These are phyloP conservation scores for Carassius carassius DNA, from an alignment of 2,113 vertebrate genomes.

Conservation along the genomic window DNA sequence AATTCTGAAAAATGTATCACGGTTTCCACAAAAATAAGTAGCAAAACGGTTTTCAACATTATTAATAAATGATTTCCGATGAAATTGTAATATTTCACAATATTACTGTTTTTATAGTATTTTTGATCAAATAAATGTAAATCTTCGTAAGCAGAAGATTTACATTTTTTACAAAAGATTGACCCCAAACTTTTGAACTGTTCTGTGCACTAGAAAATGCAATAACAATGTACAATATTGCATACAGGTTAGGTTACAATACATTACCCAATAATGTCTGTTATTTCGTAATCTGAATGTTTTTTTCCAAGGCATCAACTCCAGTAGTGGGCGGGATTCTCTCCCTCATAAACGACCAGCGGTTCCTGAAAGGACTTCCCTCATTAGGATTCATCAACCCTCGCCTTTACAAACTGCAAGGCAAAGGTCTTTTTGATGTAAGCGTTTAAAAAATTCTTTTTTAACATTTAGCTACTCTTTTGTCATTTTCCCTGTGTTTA, in stretches of 20 bases:
- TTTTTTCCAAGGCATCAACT: constrained; percentile 85
- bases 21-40: neutral
- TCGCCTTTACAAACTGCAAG: constrained; percentile 82
- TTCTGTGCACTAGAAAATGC: neutral
- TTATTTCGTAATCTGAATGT: neutral
- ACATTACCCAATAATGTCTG: neutral
- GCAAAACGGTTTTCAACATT: neutral
- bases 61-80: neutral
- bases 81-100: too few relatives aligned
- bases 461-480: neutral
- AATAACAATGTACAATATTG: neutral
- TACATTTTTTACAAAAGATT: too few relatives aligned
- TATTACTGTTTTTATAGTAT: neutral
- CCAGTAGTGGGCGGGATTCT: constrained; percentile 93
- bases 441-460: constrained; percentile 59
- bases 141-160: neutral
- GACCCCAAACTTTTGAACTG: neutral
- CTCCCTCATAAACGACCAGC: constrained; percentile 88
- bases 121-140: neutral
- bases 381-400: constrained; percentile 93
- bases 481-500: neutral
- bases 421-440: constrained; percentile 85
- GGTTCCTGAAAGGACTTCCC: constrained; percentile 79
- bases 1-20: neutral
- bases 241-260: neutral